Base-by-base conservation (phyloP, 2,888 invertebrate species). In the Autographa gamma region DNA sequence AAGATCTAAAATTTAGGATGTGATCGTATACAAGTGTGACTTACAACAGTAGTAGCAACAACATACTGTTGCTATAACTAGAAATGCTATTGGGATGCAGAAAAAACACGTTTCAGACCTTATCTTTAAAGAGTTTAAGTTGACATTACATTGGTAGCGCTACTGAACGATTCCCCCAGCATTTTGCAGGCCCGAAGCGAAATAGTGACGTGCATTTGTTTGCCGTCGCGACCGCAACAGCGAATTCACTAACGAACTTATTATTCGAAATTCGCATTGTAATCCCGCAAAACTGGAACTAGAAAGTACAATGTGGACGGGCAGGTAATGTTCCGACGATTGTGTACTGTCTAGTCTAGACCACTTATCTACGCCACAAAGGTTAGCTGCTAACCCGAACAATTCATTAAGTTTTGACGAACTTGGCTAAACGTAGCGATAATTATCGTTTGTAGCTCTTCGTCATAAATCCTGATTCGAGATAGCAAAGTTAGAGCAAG, bases 181-280 rank as follows among this genome's bases (percentile, higher is more conserved):
- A 86, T 87, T 86, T 82, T 82, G 82, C 79, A 48, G 64, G 82
- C 85, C 81, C 73, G 81, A 81, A 85, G 86, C 86, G 65, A 80
- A 86, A 89, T 85, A 86, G 89, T 90, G 91, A 89, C 85, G 87
- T 85, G 86, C 82, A 79, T 85, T 85, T 86, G 86, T 86, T 86
- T 86, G 72, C 77, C 75, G 76, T 81, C 77, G 85, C 84, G 84
- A 88, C 91, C 91, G 85, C 90, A 90, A 85, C 85, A 85, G 86
- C 83, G 88, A 86, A 88, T 87, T 83, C 85, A 79, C 91, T 92
- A 92, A 92, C 91, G 90, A 92, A 92, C 92, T 91, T 92, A 92
- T 91, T 91, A 92, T 92, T 91, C 88, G 83, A 79, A 86, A 83
- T 88, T 86, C 84, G 85, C 84, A 88, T 85, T 82, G 85, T 86